Evolutionary conservation across 2,797 vertebrate species (phyloP).

Genomic region (Sebastes taczanowskii): DNA sequence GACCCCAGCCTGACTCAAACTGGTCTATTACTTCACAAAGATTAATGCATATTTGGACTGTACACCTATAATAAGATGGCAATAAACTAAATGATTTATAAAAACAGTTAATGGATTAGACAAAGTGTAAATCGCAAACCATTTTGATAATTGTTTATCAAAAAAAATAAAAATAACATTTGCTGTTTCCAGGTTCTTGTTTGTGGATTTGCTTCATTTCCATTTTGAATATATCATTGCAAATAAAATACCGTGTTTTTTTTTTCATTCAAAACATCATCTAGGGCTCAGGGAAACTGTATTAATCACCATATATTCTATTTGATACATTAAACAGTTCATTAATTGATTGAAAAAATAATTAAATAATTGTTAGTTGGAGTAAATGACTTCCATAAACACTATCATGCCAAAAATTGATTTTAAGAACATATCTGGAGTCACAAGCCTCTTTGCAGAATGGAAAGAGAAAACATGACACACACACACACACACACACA

Average conservation of each 20-base stretch:
- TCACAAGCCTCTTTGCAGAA: neutral
- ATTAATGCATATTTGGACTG: neutral
- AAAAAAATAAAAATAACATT: too few species aligned
- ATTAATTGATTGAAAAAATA: neutral
- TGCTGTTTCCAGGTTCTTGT: neutral
- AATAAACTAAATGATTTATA: neutral
- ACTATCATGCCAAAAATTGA: neutral
- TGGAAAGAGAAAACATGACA: neutral
- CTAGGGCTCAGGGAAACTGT: neutral
- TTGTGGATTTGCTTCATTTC: neutral
- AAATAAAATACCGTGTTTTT: neutral
- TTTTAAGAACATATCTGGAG: neutral
- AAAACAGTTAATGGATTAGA: neutral
- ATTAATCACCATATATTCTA: neutral
- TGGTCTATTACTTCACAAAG: neutral
- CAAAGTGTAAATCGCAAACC: neutral
- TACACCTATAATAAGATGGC: neutral
- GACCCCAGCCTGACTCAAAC: constrained; percentile 8
- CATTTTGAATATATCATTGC: neutral
- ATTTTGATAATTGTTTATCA: too few species aligned
- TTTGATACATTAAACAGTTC: neutral
- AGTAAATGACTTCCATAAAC: neutral
- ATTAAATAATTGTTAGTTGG: neutral
- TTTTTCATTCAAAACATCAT: neutral
- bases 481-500: neutral